Evolutionary conservation across 2,113 vertebrate genomes (phyloP), one percentile per base, ranked within the genome.

Genomic region (Fregata magnificens): DNA sequence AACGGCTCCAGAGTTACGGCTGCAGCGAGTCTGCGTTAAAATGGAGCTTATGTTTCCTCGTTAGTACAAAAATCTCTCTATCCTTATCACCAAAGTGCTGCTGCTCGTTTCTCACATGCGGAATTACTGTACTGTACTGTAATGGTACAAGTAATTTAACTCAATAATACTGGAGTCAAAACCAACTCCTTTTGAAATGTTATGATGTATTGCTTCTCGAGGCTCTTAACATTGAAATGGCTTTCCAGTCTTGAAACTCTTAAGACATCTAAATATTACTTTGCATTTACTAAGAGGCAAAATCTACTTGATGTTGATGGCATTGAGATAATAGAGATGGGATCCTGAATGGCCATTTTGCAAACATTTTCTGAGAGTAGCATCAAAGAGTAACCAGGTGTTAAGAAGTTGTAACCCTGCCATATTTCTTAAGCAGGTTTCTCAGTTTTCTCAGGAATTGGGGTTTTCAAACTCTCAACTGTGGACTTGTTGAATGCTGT

Each of bases 21-120:
- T 67, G 71, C 76, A 73, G 49, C 2, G 6, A 56, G 65, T 58
- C 89, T 66, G 82, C 0, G 5, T 65, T 69, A 63, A 81, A 93
- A 82, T 45, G 88, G 85, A 77, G 82, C 93, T 91, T 74, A 50
- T 20, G 34, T 92, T 92, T 86, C 94, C 92, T 93, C 24, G 7
- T 94, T 84, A 94, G 66, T 20, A 82, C 73, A 72, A 52, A 74
- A 59, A 13, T 36, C 74, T 77, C 79, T 49, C 49, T 34, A 5
- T 72, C 63, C 88, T 82, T 71, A 66, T 86, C 74, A 45, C 58
- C 80, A 38, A 38, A 87, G 74, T 32, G 78, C 71, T 61, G 81
- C 50, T 32, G 58, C 90, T 95, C 7, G 0, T 65, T 82, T 74
- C 79, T 79, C 72, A 67, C 29, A 6, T 6, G 2, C 3, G 3